A percentile compares a stretch with the other conserved stretches of the same genome.
Evolutionary conservation across 2,888 invertebrate species (phyloP).

Genomic region (Cephonodes hylas): DNA sequence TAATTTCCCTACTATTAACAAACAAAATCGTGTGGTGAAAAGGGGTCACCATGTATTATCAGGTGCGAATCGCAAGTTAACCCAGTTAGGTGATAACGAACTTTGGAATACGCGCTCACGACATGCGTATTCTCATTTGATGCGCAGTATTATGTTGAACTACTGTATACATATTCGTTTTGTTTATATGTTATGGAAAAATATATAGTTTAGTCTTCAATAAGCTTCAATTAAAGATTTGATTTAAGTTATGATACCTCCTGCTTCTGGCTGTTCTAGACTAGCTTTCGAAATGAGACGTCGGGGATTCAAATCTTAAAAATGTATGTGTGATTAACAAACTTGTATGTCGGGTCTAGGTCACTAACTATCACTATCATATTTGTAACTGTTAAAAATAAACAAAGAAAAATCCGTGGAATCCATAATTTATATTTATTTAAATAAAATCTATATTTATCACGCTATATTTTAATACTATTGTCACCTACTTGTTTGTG

Average conservation of each 20-base stretch:
- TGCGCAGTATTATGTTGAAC: background rate
- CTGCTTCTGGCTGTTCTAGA: no score
- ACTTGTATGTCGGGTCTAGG: no score
- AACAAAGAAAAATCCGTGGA: no score
- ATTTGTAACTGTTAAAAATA: no score
- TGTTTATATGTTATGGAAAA: no score
- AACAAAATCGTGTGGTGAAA: background rate
- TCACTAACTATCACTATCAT: no score
- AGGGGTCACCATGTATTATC: conserved; percentile 30
- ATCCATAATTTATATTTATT: background rate
- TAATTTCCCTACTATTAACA: background rate
- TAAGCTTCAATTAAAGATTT: no score
- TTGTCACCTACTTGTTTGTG: background rate
- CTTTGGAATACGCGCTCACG: conserved; percentile 6
- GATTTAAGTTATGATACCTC: no score
- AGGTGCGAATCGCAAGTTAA: conserved; percentile 40
- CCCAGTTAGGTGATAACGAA: conserved; percentile 35
- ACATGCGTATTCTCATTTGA: background rate
- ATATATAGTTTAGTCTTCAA: no score
- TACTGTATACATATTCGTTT: background rate
- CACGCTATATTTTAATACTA: background rate
- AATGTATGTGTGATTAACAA: no score
- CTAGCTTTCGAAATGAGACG: no score
- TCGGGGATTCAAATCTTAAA: no score
- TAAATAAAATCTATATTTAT: background rate